A percentile compares a stretch with the other conserved stretches of the same genome.
phyloP scores from a whole-genome alignment of 2,797 vertebrate species.

The Cirrhinus mrigala region DNA sequence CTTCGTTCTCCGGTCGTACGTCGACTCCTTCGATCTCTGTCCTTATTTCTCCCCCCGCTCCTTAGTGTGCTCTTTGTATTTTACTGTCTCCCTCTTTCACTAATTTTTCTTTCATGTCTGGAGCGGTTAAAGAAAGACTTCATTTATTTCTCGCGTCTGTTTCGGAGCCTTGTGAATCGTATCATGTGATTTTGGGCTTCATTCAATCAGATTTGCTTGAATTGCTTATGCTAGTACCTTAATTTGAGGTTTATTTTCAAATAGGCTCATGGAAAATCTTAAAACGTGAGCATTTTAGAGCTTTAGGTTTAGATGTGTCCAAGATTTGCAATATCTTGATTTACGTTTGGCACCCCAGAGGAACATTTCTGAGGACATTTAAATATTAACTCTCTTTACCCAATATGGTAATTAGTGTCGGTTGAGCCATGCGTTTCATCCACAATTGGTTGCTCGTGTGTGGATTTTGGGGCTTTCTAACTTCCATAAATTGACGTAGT shows the following conservation, averaged over 20 bases:
- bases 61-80: conserved; percentile 24
- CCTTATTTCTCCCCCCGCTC: conserved; percentile 56
- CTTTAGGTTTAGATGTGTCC: neutral
- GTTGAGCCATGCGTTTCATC: neutral
- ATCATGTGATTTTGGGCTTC: conserved; percentile 40
- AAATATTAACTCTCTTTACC: neutral
- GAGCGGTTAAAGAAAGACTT: conserved; percentile 40
- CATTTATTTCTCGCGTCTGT: conserved; percentile 37
- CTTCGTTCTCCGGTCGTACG: conserved; percentile 19
- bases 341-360: neutral
- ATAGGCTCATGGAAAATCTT: neutral
- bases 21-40: conserved; percentile 36
- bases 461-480: neutral
- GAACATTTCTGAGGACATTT: neutral
- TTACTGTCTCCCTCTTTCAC: conserved; percentile 36
- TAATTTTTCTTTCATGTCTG: conserved; percentile 21
- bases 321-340: neutral
- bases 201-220: conserved; percentile 25
- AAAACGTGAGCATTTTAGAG: conserved; percentile 9
- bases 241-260: neutral
- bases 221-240: conserved; percentile 10
- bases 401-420: neutral
- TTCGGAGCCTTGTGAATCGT: conserved; percentile 27
- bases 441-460: neutral
- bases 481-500: neutral